These are phyloP conservation scores for Octopus bimaculoides DNA, from an alignment of 1,140 invertebrate genomes.

Conservation along the genomic window DNA sequence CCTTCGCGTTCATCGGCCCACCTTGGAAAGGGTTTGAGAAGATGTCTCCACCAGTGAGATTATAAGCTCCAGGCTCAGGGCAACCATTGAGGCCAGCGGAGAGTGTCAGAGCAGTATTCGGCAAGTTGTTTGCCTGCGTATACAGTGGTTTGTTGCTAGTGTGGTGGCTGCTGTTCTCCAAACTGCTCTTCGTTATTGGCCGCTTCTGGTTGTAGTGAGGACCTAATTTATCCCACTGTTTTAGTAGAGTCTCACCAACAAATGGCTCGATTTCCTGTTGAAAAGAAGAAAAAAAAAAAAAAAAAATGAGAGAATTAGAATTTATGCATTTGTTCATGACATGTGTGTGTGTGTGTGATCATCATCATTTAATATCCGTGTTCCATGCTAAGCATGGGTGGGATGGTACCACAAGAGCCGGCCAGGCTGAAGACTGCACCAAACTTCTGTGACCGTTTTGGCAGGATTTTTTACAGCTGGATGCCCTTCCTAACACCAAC, in stretches of 20 bases:
- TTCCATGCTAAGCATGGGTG: too few relatives aligned
- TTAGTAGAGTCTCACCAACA: constrained; percentile 57
- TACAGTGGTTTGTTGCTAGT: neutral
- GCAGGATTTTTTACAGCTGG: too few relatives aligned
- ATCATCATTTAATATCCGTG: too few relatives aligned
- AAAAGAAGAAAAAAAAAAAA: constrained; percentile 12
- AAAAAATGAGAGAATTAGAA: neutral
- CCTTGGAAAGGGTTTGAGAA: neutral
- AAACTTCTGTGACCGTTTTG: too few relatives aligned
- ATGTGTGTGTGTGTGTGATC: too few relatives aligned
- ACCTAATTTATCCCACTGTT: constrained; percentile 55
- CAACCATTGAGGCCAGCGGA: neutral
- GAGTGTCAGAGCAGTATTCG: neutral
- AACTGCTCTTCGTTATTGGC: neutral
- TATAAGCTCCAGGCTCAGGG: neutral
- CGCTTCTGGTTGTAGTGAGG: constrained; percentile 3
- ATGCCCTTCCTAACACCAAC: too few relatives aligned
- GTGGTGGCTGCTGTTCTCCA: neutral
- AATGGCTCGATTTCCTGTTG: constrained; percentile 59
- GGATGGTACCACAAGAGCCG: too few relatives aligned
- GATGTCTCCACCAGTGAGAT: neutral
- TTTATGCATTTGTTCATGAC: neutral
- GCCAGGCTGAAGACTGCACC: too few relatives aligned
- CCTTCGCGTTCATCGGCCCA: too few relatives aligned
- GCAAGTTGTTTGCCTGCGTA: neutral